These are phyloP conservation scores for Neuroterus valhalla DNA, from an alignment of 1,140 invertebrate genomes.

Conservation along the genomic window DNA sequence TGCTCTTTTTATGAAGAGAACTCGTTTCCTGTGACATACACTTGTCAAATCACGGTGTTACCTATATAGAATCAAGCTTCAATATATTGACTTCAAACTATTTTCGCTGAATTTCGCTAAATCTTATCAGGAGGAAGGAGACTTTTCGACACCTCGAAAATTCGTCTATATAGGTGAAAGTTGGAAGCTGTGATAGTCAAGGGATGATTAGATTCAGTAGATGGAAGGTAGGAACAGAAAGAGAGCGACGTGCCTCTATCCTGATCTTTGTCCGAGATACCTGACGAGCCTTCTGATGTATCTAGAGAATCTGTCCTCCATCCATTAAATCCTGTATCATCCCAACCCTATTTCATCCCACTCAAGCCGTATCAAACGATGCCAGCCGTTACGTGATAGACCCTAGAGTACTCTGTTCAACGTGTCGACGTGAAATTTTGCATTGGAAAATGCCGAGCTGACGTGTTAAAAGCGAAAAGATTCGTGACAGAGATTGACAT, in stretches of 20 bases:
- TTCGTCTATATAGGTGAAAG: no score
- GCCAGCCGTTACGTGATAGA: conserved; percentile 43
- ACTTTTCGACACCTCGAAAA: no score
- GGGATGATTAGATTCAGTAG: background rate
- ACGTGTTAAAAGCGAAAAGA: conserved; percentile 27
- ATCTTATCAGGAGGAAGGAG: no score
- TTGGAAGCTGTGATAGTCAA: no score
- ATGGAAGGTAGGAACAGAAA: conserved; percentile 42
- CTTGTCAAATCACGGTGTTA: no score
- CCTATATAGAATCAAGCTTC: no score
- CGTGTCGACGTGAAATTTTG: conserved; percentile 25
- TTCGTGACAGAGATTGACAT: conserved; percentile 24
- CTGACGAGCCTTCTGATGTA: conserved; percentile 64
- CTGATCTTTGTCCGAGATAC: conserved; percentile 67
- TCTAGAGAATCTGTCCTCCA: conserved; percentile 69
- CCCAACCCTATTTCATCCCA: conserved; percentile 51
- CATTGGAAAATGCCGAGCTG: conserved; percentile 21
- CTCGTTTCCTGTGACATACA: no score
- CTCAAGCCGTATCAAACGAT: conserved; percentile 47
- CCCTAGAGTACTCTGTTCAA: conserved; percentile 24
- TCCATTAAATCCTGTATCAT: conserved; percentile 69
- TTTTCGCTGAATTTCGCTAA: no score
- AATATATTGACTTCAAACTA: no score
- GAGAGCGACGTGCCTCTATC: conserved; percentile 65
- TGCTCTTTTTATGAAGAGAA: no score